Evolutionary conservation across 92 coral and sea anemone species (phyloP).

Genomic region (Actinostola sp.): DNA sequence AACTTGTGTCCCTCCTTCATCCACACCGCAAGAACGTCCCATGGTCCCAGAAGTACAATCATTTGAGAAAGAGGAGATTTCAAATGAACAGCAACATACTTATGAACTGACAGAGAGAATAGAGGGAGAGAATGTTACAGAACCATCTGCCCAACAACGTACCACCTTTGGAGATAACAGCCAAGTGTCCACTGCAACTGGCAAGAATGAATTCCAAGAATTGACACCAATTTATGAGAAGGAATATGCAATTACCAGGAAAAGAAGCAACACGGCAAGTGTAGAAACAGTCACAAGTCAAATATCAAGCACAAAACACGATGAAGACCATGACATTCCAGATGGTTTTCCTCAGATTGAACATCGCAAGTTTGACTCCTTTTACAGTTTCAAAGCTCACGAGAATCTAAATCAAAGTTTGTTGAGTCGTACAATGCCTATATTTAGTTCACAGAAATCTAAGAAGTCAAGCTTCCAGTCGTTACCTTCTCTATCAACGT

Average conservation of each 20-base stretch:
- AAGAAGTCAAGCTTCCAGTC: constrained; percentile 1
- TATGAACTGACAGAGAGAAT: not conserved
- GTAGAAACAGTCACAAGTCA: not conserved
- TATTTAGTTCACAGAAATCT: not conserved
- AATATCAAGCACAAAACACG: too few species aligned
- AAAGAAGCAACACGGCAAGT: not conserved
- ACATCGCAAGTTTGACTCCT: not conserved
- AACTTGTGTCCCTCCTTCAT: constrained; percentile 3
- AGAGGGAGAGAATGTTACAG: not conserved
- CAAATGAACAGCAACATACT: not conserved
- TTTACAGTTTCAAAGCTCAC: not conserved
- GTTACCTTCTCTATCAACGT: constrained; percentile 9
- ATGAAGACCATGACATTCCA: not conserved
- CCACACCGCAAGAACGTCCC: not conserved
- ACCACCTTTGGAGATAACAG: not conserved
- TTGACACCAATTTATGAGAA: not conserved
- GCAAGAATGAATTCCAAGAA: not conserved
- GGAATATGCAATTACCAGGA: not conserved
- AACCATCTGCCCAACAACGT: not conserved
- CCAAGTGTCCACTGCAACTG: not conserved
- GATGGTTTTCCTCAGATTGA: not conserved
- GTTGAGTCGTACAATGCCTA: constrained; percentile 18
- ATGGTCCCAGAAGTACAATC: not conserved
- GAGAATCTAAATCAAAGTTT: constrained; percentile 13
- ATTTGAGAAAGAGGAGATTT: not conserved